A percentile compares a stretch with the other conserved stretches of the same genome.
These are phyloP conservation scores for Falco rusticolus DNA, from an alignment of 2,797 vertebrate species.

Conservation along the genomic window DNA sequence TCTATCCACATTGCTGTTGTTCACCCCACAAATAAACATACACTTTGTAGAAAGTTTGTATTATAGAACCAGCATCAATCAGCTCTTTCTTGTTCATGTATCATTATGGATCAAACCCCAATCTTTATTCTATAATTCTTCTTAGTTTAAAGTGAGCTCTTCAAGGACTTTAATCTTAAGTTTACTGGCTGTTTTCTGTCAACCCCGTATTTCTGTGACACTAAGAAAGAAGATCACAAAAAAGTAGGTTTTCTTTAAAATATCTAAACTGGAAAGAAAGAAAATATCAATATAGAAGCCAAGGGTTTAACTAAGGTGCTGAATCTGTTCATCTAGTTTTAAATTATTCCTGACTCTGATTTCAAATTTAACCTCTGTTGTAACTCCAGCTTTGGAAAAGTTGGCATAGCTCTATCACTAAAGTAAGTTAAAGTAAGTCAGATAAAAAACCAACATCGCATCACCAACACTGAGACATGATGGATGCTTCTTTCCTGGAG, in stretches of 20 bases:
- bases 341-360: neutral
- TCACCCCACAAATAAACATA: neutral
- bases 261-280: neutral
- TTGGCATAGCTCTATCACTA: neutral
- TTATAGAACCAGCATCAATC: neutral
- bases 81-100: neutral
- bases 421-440: neutral
- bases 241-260: neutral
- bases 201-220: neutral
- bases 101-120: neutral
- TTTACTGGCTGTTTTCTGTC: neutral
- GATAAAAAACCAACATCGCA: neutral
- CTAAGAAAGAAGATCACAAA: neutral
- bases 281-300: neutral
- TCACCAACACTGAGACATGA: neutral
- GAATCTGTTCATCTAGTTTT: neutral
- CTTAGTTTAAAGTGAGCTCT: neutral
- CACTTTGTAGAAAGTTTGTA: neutral
- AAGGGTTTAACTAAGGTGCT: neutral
- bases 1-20: neutral
- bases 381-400: neutral
- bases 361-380: neutral
- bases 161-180: neutral
- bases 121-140: neutral
- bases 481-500: neutral